Conservation (phyloP, 1,140 invertebrate species). For the Octopus sinensis region DNA sequence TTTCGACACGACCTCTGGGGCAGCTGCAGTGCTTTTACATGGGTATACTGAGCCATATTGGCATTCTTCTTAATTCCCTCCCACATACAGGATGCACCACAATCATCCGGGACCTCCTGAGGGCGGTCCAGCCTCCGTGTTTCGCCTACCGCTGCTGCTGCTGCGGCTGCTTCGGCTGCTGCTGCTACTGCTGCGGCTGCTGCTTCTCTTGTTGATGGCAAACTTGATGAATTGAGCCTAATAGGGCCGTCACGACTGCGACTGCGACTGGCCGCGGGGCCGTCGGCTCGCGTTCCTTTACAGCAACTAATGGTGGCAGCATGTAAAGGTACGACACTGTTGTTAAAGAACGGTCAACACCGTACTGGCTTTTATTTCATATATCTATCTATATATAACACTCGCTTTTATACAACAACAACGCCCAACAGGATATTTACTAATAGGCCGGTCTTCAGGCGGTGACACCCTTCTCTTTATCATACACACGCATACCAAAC, state of each 20-base stretch:
- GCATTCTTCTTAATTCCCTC: not conserved
- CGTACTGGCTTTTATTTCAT: not conserved
- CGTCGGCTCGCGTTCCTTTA: not conserved
- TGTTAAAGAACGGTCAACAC: not conserved
- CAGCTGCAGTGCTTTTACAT: constrained; percentile 14
- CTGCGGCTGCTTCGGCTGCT: too few relatives aligned
- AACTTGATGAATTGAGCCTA: not conserved
- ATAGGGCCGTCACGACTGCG: not conserved
- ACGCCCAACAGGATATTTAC: too few relatives aligned
- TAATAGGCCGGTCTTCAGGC: too few relatives aligned
- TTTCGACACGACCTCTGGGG: constrained; percentile 17
- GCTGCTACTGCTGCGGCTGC: too few relatives aligned
- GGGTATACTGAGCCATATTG: constrained; percentile 21
- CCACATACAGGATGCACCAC: constrained; percentile 13
- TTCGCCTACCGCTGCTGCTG: not conserved
- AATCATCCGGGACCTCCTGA: constrained; percentile 6
- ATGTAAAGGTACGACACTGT: not conserved
- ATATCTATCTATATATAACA: not conserved
- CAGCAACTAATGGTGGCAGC: constrained; percentile 6
- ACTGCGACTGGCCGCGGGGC: not conserved
- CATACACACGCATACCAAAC: too few relatives aligned
- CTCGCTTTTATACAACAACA: not conserved
- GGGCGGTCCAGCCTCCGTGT: constrained; percentile 1
- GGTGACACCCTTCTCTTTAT: too few relatives aligned
- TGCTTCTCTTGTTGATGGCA: too few relatives aligned